These are phyloP conservation scores for Hylyphantes graminicola DNA, from an alignment of 1,140 invertebrate genomes.

Conservation along the genomic window DNA sequence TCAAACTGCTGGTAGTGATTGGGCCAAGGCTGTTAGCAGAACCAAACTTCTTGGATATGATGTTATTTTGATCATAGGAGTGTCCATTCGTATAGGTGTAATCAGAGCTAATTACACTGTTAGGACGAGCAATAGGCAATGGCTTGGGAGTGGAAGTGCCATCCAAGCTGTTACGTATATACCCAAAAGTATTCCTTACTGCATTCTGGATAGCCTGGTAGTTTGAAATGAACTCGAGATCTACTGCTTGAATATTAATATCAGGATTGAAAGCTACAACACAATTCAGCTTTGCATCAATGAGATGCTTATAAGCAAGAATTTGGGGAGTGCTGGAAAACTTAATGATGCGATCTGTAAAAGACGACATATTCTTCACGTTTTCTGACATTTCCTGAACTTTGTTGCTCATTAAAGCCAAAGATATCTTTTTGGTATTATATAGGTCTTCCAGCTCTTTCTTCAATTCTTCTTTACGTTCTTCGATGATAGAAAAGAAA, in stretches of 20 bases:
- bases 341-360: conserved; percentile 90
- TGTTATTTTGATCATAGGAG: conserved; percentile 78
- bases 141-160: conserved; percentile 64
- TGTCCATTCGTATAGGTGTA: conserved; percentile 58
- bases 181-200: conserved; percentile 95
- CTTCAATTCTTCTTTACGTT: conserved; percentile 89
- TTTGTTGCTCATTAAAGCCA: conserved; percentile 87
- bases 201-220: conserved; percentile 92
- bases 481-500: conserved; percentile 93
- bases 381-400: conserved; percentile 94
- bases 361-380: conserved; percentile 92
- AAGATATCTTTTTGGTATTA: conserved; percentile 86
- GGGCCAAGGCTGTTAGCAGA: conserved; percentile 82
- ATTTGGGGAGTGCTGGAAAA: conserved; percentile 90
- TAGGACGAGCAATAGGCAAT: conserved; percentile 87
- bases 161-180: conserved; percentile 76
- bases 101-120: conserved; percentile 66
- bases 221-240: conserved; percentile 97
- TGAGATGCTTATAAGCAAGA: conserved; percentile 91
- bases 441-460: conserved; percentile 95
- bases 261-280: conserved; percentile 88
- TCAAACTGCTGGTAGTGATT: conserved; percentile 69
- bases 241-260: conserved; percentile 78
- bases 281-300: conserved; percentile 89
- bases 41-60: conserved; percentile 83